These are phyloP conservation scores for Cataglyphis albicans DNA, from an alignment of 2,888 invertebrate genomes.

Conservation along the genomic window DNA sequence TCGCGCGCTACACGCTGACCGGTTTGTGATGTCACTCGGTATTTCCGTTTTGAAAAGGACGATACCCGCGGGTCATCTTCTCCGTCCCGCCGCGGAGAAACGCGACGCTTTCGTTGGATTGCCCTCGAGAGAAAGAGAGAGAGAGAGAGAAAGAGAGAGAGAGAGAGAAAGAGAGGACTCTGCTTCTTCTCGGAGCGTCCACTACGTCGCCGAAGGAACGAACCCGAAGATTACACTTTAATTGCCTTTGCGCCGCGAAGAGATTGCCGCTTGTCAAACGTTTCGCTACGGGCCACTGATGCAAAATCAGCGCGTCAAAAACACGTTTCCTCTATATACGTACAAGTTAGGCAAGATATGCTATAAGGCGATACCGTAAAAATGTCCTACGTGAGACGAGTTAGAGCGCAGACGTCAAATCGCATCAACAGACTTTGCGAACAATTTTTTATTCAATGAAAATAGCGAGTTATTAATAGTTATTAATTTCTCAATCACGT, in stretches of 20 bases:
- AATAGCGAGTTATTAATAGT: not conserved
- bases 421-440: not conserved
- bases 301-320: conserved; percentile 56
- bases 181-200: conserved; percentile 33
- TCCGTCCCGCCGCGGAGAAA: conserved; percentile 11
- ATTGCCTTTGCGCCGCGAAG: conserved; percentile 48
- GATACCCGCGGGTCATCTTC: conserved; percentile 38
- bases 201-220: conserved; percentile 45
- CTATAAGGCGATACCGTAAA: conserved; percentile 22
- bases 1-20: conserved; percentile 68
- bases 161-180: not conserved
- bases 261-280: conserved; percentile 56
- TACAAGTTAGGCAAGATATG: conserved; percentile 14
- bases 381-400: conserved; percentile 32
- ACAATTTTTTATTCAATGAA: not conserved
- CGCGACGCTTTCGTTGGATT: conserved; percentile 41
- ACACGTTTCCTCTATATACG: conserved; percentile 38
- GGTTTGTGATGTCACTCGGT: conserved; percentile 79
- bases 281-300: conserved; percentile 53
- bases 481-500: too few species aligned
- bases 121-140: not conserved
- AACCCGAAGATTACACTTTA: conserved; percentile 55
- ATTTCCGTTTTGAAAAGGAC: conserved; percentile 74
- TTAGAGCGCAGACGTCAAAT: conserved; percentile 6
- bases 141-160: not conserved